Percentiles rank a stretch among this genome's conserved stretches.
Conservation (phyloP, 1,140 invertebrate species). For the Atta cephalotes region DNA sequence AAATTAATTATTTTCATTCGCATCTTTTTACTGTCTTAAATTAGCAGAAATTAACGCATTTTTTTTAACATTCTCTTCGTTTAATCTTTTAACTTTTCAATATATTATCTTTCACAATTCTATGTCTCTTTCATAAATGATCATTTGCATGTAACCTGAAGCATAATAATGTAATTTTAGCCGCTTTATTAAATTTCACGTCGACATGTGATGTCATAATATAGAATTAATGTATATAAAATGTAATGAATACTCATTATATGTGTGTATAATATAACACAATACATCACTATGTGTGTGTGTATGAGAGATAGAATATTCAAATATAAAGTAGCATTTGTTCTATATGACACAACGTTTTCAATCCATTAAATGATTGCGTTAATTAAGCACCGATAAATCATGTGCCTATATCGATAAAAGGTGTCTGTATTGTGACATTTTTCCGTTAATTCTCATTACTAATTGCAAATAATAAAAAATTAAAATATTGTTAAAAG, state of each 20-base stretch:
- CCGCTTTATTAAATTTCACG: background rate
- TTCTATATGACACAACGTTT: background rate
- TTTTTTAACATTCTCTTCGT: background rate
- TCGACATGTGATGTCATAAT: background rate
- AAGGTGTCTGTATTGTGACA: background rate
- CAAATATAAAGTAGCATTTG: background rate
- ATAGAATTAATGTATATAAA: constrained; percentile 1
- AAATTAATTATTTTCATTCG: background rate
- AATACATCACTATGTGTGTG: background rate
- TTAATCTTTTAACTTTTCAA: background rate
- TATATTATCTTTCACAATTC: background rate
- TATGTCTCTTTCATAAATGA: background rate
- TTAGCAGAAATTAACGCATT: background rate
- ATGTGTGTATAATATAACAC: background rate
- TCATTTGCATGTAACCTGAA: background rate
- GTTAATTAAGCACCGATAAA: constrained; percentile 5
- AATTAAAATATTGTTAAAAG: background rate
- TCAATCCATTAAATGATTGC: background rate
- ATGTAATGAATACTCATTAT: constrained; percentile 14
- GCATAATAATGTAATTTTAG: background rate
- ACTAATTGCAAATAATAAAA: constrained; percentile 2
- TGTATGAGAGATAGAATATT: background rate
- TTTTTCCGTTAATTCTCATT: background rate
- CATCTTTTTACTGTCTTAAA: background rate
- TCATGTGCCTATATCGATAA: background rate